These are phyloP conservation scores for Pelodytes ibericus DNA, from an alignment of 2,797 vertebrate genomes.

Conservation along the genomic window DNA sequence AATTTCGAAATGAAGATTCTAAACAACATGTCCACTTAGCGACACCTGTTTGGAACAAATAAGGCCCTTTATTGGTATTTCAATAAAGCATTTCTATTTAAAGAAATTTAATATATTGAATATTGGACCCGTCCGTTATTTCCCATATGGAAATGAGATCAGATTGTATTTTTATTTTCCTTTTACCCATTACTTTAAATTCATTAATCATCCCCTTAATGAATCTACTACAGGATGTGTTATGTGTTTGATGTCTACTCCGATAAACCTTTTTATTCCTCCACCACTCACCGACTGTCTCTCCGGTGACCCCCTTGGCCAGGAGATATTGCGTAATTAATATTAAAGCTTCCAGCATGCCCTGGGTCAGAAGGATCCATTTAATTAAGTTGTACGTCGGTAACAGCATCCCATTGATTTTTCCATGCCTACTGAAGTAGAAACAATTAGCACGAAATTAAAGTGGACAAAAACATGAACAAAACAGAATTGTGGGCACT, in stretches of 20 bases:
- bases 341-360: conserved; percentile 16
- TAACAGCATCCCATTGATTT: conserved; percentile 43
- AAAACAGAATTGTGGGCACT: conserved; percentile 1
- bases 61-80: too few species aligned
- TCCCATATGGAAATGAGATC: too few species aligned
- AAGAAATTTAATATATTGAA: too few species aligned
- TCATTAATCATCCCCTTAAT: not conserved
- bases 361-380: conserved; percentile 30
- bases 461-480: conserved; percentile 14
- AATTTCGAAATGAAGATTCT: too few species aligned
- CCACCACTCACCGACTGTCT: not conserved
- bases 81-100: too few species aligned
- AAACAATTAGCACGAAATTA: conserved; percentile 34
- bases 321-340: conserved; percentile 38
- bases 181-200: not conserved
- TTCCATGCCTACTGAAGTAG: not conserved
- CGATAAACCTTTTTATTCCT: not conserved
- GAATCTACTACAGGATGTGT: not conserved
- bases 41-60: too few species aligned
- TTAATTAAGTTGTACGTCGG: conserved; percentile 41
- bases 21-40: too few species aligned
- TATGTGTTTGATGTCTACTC: not conserved
- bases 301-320: not conserved
- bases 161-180: too few species aligned
- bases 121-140: too few species aligned